Evolutionary conservation across 2,797 vertebrate species (phyloP), one percentile per base, ranked within the genome.

Genomic region (Neopelma chrysocephalum): DNA sequence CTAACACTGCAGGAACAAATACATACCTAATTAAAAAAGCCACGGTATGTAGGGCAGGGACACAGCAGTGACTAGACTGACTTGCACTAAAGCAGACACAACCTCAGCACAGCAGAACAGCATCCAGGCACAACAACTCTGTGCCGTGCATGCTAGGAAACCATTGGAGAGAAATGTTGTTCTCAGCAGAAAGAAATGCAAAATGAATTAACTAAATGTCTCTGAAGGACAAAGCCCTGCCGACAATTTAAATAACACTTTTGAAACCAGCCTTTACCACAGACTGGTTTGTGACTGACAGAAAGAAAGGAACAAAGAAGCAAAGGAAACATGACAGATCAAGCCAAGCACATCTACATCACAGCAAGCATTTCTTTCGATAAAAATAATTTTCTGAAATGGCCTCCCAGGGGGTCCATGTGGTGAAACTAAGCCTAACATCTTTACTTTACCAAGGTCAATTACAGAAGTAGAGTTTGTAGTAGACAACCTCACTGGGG

Each of bases 11-110:
- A 94, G 90, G 94, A 96, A 81, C 76, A 94, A 92, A 95, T 62
- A 82, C 18, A 70, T 54, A 81, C 57, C 73, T 96, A 82, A 96
- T 96, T 93, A 25, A 90, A 94, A 94, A 94, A 89, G 70, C 76
- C 0, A 0, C 60, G 66, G 70, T 82, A 80, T 51, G 57, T 82
- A 84, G 45, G 91, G 54, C 94, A 94, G 93, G 29, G 40, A 66
- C 89, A 56, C 51, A 89, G 48, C 20, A 7, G 61, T 84, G 69
- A 70, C 53, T 66, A 31, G 57, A 31, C 62, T 84, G 93, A 80
- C 71, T 92, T 82, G 66, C 31, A 42, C 56, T 87, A 66, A 64
- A 81, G 68, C 72, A 78, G 78, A 82, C 82, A 18, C 65, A 72
- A 21, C 66, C 58, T 94, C 88, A 71, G 86, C 62, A 42, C 77